phyloP scores from a whole-genome alignment of 2,113 vertebrate species.

The Crotalus helleri region DNA sequence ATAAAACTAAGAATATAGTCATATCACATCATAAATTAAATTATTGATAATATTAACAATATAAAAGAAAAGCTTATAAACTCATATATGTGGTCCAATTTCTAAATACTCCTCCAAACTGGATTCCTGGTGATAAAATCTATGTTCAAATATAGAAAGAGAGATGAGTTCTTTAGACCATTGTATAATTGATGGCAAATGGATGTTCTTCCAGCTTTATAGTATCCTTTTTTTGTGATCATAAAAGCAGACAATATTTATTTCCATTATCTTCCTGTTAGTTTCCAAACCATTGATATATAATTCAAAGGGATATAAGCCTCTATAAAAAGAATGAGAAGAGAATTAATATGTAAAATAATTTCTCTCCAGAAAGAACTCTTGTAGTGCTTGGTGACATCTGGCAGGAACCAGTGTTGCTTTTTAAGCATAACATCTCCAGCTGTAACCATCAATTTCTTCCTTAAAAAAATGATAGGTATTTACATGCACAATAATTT shows the following conservation, averaged over 20 bases:
- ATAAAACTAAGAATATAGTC: neutral
- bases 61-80: neutral
- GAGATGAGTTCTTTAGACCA: neutral
- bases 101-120: neutral
- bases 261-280: neutral
- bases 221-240: neutral
- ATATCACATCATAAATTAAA: neutral
- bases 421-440: neutral
- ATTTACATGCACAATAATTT: neutral
- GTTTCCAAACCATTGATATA: neutral
- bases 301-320: neutral
- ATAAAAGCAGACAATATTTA: neutral
- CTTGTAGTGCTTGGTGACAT: neutral
- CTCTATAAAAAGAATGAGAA: neutral
- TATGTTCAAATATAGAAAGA: neutral
- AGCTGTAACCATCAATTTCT: neutral
- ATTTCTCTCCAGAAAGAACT: neutral
- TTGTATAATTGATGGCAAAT: neutral
- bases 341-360: neutral
- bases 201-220: neutral
- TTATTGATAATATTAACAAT: neutral
- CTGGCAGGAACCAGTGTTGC: neutral
- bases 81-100: neutral
- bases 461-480: neutral
- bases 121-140: neutral